These are phyloP conservation scores for Brachionus koreanus DNA, from an alignment of 1,140 invertebrate genomes.

Conservation along the genomic window DNA sequence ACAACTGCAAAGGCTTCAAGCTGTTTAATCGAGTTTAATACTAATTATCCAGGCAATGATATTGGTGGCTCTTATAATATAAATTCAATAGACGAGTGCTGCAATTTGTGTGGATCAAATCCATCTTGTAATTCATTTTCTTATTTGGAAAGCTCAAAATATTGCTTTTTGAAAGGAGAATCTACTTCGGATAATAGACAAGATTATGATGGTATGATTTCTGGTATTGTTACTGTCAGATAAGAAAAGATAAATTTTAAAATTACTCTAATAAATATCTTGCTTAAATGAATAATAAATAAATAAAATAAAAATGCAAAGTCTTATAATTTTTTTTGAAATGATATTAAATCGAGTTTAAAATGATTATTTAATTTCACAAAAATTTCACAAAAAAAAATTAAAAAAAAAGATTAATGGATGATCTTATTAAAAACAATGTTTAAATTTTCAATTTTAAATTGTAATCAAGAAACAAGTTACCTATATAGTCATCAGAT, in stretches of 20 bases:
- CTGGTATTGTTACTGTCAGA: constrained; percentile 1
- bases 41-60: constrained; percentile 26
- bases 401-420: too few relatives aligned
- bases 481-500: too few relatives aligned
- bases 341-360: background rate
- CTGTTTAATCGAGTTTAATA: constrained; percentile 1
- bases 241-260: background rate
- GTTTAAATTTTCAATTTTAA: too few relatives aligned
- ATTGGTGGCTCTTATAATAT: constrained; percentile 8
- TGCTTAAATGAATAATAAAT: background rate
- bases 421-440: too few relatives aligned
- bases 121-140: constrained; percentile 11
- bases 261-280: background rate
- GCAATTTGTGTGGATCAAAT: constrained; percentile 26
- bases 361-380: too few relatives aligned
- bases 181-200: background rate
- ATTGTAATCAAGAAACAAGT: too few relatives aligned
- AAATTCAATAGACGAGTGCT: constrained; percentile 20
- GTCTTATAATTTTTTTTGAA: too few relatives aligned
- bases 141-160: background rate
- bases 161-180: constrained; percentile 37
- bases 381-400: too few relatives aligned
- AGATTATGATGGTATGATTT: constrained; percentile 21
- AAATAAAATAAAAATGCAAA: too few relatives aligned
- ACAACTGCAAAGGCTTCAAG: background rate